phyloP scores from a whole-genome alignment of 2,888 invertebrate genomes.

The Zygothrica quintamaculata region DNA sequence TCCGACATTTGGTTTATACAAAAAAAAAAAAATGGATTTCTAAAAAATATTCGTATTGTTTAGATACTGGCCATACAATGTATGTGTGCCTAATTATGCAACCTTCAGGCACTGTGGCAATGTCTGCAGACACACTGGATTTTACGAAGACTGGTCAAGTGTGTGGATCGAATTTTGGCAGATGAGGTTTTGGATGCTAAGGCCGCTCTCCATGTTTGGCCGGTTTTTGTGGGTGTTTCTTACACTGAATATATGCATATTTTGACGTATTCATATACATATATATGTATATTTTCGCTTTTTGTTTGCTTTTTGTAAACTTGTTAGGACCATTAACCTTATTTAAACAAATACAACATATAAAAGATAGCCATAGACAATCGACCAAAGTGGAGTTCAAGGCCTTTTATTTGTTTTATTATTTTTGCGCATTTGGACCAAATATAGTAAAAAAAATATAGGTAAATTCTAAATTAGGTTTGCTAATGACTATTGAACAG shows the following conservation, averaged over 20 bases:
- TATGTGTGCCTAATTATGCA: conserved; percentile 51
- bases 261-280: conserved; percentile 18
- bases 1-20: conserved; percentile 39
- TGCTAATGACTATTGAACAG: conserved; percentile 37
- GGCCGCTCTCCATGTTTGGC: conserved; percentile 53
- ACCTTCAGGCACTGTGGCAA: conserved; percentile 58
- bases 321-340: conserved; percentile 67
- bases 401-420: conserved; percentile 47
- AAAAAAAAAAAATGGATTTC: conserved; percentile 25
- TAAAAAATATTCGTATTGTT: conserved; percentile 34
- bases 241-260: conserved; percentile 33
- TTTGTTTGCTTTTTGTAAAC: conserved; percentile 65
- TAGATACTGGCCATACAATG: conserved; percentile 27
- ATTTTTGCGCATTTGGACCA: background rate
- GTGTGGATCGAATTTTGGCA: conserved; percentile 54
- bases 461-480: conserved; percentile 44
- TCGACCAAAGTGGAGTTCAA: conserved; percentile 60
- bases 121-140: conserved; percentile 30
- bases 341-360: conserved; percentile 50
- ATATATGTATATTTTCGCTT: conserved; percentile 17
- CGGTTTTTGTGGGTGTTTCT: conserved; percentile 67
- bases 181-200: conserved; percentile 56
- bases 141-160: conserved; percentile 46
- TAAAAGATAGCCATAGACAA: conserved; percentile 16
- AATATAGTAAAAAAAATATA: background rate